Conservation (phyloP, 2,888 invertebrate species). For the Acleris laterana region DNA sequence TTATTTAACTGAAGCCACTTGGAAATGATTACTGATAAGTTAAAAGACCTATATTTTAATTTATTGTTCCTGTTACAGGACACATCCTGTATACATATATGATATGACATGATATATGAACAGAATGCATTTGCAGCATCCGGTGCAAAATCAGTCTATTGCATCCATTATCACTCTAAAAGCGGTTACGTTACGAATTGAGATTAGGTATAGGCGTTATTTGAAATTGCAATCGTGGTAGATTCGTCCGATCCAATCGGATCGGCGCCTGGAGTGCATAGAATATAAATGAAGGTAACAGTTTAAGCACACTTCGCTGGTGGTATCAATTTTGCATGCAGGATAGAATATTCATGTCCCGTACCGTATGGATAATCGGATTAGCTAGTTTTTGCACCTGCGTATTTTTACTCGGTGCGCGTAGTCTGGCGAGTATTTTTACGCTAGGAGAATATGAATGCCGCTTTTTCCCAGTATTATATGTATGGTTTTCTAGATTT, state of each 20-base stretch:
- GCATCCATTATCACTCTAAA: constrained; percentile 34
- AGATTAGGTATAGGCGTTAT: constrained; percentile 29
- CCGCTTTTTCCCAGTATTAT: not conserved
- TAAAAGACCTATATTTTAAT: too few relatives aligned
- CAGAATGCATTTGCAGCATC: constrained; percentile 4
- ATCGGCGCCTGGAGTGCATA: constrained; percentile 50
- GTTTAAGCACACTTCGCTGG: constrained; percentile 43
- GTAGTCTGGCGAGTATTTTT: not conserved
- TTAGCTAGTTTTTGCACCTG: constrained; percentile 30
- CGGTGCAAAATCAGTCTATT: constrained; percentile 19
- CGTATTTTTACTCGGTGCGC: constrained; percentile 6
- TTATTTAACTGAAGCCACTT: too few relatives aligned
- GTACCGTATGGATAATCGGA: not conserved
- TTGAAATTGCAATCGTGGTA: constrained; percentile 32
- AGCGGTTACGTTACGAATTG: constrained; percentile 27
- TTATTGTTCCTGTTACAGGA: too few relatives aligned
- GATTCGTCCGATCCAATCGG: constrained; percentile 48
- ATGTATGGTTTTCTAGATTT: not conserved
- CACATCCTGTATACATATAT: too few relatives aligned
- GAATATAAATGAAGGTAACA: constrained; percentile 62
- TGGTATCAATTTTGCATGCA: constrained; percentile 52
- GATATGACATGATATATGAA: constrained; percentile 8
- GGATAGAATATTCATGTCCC: constrained; percentile 57
- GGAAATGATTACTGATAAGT: too few relatives aligned
- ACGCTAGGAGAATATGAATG: not conserved